phyloP scores from a whole-genome alignment of 1,140 invertebrate genomes.

The Galendromus occidentalis region DNA sequence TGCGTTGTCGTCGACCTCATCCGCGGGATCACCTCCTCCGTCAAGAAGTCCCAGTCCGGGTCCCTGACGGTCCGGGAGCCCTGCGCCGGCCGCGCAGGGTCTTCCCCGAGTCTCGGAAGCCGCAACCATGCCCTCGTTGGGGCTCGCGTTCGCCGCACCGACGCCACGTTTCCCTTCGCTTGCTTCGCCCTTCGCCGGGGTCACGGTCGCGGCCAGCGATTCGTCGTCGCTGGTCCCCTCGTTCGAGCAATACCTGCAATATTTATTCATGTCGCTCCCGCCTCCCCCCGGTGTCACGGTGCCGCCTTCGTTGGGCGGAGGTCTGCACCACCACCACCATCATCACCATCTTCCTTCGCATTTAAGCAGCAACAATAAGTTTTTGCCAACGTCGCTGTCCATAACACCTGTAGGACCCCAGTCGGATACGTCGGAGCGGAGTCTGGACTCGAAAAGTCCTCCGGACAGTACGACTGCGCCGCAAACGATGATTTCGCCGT shows the following conservation, averaged over 20 bases:
- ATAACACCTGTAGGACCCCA: background rate
- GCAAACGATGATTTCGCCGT: background rate
- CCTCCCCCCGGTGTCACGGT: background rate
- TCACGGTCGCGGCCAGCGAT: background rate
- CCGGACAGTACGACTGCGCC: background rate
- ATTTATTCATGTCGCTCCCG: slow-evolving; percentile 5
- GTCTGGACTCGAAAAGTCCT: background rate
- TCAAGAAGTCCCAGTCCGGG: background rate
- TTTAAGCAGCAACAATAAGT: background rate
- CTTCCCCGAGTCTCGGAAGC: slow-evolving; percentile 2
- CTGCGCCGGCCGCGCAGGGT: slow-evolving; percentile 8
- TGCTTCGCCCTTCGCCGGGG: background rate
- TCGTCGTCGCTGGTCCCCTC: background rate
- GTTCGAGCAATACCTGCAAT: slow-evolving; percentile 9
- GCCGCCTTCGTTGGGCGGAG: background rate
- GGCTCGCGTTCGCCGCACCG: background rate
- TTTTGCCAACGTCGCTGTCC: background rate
- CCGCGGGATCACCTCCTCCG: background rate
- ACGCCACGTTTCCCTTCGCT: slow-evolving; percentile 2
- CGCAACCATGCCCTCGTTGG: background rate
- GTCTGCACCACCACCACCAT: background rate
- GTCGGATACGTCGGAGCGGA: background rate
- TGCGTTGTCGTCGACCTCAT: background rate
- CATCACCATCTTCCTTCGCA: background rate
- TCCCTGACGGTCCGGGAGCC: slow-evolving; percentile 11